Base-by-base conservation (phyloP, 2,888 invertebrate genomes). In the Cremastobaeus sp. region DNA sequence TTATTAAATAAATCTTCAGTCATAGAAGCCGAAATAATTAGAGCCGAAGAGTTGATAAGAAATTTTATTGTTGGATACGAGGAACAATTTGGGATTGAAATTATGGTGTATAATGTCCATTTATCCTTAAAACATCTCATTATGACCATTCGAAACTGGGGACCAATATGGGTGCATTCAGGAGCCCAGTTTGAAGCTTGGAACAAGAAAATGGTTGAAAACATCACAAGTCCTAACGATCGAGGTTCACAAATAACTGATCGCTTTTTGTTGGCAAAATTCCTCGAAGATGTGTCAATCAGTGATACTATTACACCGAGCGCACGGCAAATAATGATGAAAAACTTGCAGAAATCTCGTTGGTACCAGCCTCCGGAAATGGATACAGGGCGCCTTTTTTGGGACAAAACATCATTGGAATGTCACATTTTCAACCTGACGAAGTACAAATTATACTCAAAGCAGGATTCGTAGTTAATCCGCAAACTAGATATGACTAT, bases 101-200 rank as follows among this genome's bases (percentile, higher is more conserved):
- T 18, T 2, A 68, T 74, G 68, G 48, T 59, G 1, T 62, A 34
- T 30, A 68, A 62, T n/a, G 11, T 62, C 2, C 68, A 74, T 15
- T 25, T 50, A 18, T 32, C 43, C 12, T 35, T 57, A 8, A 11
- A 14, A 0, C 73, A 74, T 43, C 8, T 55, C 12, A 25, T 62
- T 6, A 11, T 2, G 3, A 52, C 55, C 2, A 39, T 57, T 4
- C 11, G 35, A 17, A 37, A 73, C 37, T 68, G 48, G 66, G 68
- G 73, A 18, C 66, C 66, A 4, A 35, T 60, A 37, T 66, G 60
- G 66, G 32, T 54, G 5, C 35, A 66, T n/a, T 39, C 55, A 3
- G 39, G 39, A 25, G 54, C 25, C 8, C 54, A 55, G 2, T 73
- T 55, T 41, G 57, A 73, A n/a, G 35, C 54, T 1, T 47, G 45